A percentile compares a stretch with the other conserved stretches of the same genome.
phyloP scores from a whole-genome alignment of 2,888 invertebrate genomes.

The Ophion ventricosus region DNA sequence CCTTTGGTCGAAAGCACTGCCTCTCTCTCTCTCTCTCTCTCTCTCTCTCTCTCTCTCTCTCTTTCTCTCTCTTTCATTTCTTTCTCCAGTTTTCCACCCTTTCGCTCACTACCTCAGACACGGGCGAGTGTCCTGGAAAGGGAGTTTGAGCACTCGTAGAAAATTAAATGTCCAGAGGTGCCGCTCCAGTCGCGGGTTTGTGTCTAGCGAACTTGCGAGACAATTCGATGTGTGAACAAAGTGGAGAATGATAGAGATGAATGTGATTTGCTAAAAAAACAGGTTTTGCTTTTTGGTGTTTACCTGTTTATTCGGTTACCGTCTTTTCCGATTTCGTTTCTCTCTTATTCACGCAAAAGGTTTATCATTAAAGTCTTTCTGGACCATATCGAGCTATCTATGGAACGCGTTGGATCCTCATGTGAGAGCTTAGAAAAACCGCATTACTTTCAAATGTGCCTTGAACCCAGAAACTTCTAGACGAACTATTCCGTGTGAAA shows the following conservation, averaged over 20 bases:
- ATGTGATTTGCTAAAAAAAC: background rate
- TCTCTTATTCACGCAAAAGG: too few relatives aligned
- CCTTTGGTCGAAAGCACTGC: constrained; percentile 40
- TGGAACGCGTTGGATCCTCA: background rate
- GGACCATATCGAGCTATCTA: background rate
- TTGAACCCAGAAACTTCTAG: background rate
- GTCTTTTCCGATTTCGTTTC: background rate
- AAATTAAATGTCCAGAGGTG: constrained; percentile 59
- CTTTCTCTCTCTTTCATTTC: background rate
- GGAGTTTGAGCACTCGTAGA: constrained; percentile 61
- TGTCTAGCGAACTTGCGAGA: constrained; percentile 34
- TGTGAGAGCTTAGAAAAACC: background rate
- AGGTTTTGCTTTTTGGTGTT: background rate
- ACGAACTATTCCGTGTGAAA: too few relatives aligned
- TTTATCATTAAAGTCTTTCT: background rate
- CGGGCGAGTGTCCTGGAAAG: constrained; percentile 54
- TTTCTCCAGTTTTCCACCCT: background rate
- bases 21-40: constrained; percentile 11
- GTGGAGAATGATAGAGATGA: background rate
- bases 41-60: constrained; percentile 8
- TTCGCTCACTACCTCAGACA: constrained; percentile 30
- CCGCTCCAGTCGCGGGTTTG: constrained; percentile 13
- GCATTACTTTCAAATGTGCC: background rate
- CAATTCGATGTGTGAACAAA: constrained; percentile 15
- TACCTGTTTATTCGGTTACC: background rate